Evolutionary conservation across 2,797 vertebrate species (phyloP).

Genomic region (Spea hammondii): DNA sequence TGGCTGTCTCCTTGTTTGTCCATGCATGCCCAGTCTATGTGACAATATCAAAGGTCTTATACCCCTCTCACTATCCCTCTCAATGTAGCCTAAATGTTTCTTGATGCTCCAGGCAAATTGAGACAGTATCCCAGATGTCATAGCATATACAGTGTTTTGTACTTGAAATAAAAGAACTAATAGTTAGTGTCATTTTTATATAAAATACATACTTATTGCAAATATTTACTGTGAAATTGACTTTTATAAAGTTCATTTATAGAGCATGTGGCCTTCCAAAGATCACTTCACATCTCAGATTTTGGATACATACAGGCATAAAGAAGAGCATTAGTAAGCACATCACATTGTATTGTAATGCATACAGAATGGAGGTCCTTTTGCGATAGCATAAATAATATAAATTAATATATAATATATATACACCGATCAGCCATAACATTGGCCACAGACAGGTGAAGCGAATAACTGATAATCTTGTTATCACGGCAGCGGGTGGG

Average conservation of each 20-base stretch:
- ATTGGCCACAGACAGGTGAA: no score
- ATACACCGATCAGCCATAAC: no score
- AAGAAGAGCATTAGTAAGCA: not conserved
- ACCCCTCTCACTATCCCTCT: conserved; percentile 62
- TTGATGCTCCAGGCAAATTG: conserved; percentile 33
- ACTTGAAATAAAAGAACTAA: conserved; percentile 15
- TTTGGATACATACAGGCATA: no score
- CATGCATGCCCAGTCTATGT: conserved; percentile 39
- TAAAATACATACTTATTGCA: not conserved
- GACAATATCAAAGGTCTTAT: conserved; percentile 73
- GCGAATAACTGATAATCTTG: no score
- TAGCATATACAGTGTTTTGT: conserved; percentile 2
- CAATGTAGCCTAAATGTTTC: conserved; percentile 70
- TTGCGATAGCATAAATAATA: no score
- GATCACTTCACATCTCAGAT: no score
- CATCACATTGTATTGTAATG: not conserved
- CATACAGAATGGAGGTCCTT: no score
- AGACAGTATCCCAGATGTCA: conserved; percentile 26
- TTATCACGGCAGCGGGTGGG: no score
- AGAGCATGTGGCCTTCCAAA: no score
- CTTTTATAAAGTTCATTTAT: no score
- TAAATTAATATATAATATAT: no score
- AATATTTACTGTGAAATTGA: not conserved
- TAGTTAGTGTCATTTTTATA: not conserved
- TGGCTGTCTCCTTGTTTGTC: conserved; percentile 71